phyloP scores from a whole-genome alignment of 2,888 invertebrate species.

The Philhelius pedissequus region DNA sequence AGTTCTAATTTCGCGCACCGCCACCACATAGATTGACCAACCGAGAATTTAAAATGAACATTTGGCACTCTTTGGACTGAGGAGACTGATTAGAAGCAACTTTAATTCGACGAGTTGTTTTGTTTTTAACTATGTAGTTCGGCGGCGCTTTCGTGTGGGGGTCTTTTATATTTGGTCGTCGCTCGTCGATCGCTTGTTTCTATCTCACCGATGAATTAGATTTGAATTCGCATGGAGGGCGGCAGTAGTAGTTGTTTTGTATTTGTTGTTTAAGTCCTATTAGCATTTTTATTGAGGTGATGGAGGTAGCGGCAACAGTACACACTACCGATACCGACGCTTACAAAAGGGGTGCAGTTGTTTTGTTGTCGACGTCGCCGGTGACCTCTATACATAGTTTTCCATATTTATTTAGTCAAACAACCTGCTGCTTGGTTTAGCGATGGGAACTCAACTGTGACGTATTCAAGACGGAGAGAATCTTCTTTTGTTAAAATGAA shows the following conservation, averaged over 20 bases:
- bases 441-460: not conserved
- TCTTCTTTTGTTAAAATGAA: not conserved
- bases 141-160: not conserved
- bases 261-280: constrained; percentile 34
- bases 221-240: constrained; percentile 48
- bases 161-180: constrained; percentile 2
- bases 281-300: constrained; percentile 46
- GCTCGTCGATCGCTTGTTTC: constrained; percentile 21
- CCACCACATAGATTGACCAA: constrained; percentile 10
- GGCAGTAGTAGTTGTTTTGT: constrained; percentile 29
- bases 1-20: constrained; percentile 18
- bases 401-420: constrained; percentile 35
- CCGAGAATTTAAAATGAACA: constrained; percentile 34
- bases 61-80: constrained; percentile 49
- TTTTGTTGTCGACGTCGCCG: not conserved
- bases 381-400: constrained; percentile 15
- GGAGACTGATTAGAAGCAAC: constrained; percentile 46
- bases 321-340: not conserved
- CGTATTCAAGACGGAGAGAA: not conserved
- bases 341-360: constrained; percentile 12
- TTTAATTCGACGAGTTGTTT: constrained; percentile 25
- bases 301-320: not conserved
- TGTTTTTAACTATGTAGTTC: constrained; percentile 18
- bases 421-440: constrained; percentile 40
- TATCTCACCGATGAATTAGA: constrained; percentile 55